Base-by-base conservation (phyloP, 2,797 vertebrate species). In the Leucoraja ocellata region DNA sequence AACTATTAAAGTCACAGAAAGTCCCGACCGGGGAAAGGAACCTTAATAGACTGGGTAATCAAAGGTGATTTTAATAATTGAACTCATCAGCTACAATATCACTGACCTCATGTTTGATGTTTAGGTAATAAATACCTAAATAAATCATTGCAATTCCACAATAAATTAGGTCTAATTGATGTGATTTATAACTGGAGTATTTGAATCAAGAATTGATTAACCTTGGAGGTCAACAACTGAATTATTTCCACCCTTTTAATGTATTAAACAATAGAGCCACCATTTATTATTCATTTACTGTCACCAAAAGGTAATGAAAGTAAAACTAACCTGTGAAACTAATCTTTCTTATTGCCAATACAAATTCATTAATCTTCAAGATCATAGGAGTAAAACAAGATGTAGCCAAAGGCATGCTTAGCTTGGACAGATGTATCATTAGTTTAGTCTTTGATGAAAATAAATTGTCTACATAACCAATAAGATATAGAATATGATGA, bases 71-170 rank as follows among this genome's bases (percentile, higher is more conserved):
- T 81, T 25, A 9, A 54, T 46, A 54, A 39, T 2, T 46, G 79
- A 81, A 46, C 21, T 46, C 79, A 61, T 58, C 58, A 63, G 58
- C 28, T 8, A 14, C 61, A 65, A 32, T 54, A 86, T 1, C 58
- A 32, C 83, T 86, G 83, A 86, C 28, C 13, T n/a, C 16, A 65
- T 86, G 28, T 32, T 71, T 86, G 14, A 32, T 86, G 28, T 86
- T 86, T 86, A 65, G 28, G 1, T n/a, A n/a, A n/a, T 13, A 84
- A 28, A 84, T 86, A 86, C 10, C 83, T 86, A 0, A 5, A 86
- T 86, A 18, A 86, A 86, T 86, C 83, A 65, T 32, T 58, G n/a
- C 83, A 86, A 86, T 61, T 86, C 54, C 61, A 84, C 23, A 32
- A 86, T n/a, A 32, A 16, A 32, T 65, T 86, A 14, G 14, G 83